Evolutionary conservation across 2,888 invertebrate species (phyloP), one percentile per base, ranked within the genome.

Genomic region (Loripinus fragilis): DNA sequence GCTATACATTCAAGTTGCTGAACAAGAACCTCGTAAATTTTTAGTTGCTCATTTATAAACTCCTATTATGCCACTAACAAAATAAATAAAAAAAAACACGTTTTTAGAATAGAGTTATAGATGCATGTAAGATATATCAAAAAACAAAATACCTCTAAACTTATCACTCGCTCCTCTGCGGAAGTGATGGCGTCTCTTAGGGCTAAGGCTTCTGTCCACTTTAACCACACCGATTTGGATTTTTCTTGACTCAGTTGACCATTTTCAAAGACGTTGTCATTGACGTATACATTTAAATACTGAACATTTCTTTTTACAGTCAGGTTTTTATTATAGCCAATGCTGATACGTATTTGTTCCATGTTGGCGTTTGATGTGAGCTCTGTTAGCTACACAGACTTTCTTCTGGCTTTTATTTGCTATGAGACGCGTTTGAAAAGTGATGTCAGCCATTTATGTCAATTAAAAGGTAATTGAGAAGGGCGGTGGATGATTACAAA

Each of bases 271-370:
- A 28, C 17, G 52, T 73, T 73, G 17, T 67, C 73, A 38, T 73
- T 73, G 2, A 73, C 38, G 50, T 73, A 73, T 10, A 74, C 66
- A 38, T 74, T 67, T 10, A 48, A 15, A 25, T 50, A 67, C 10
- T 48, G 30, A n/a, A 66, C 67, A 28, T 67, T 67, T 28, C 28
- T 48, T 30, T 66, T 73, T 3, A 41, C 52, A n/a, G 38, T 38
- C 2, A 73, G 25, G 52, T 28, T 66, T 73, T 73, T 66, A 52
- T 73, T 73, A n/a, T 25, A 73, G 28, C 73, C 73, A 52, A 73
- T 67, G 7, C 20, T 28, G n/a, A 67, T 20, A 33, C 72, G 64
- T 41, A 41, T 15, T n/a, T 55, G 55, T 60, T 60, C 60, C 60
- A 60, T 60, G 7, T 60, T 60, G 7, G 52, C 1, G 23, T 52